A percentile compares a stretch with the other conserved stretches of the same genome.
Conservation (phyloP, 2,888 invertebrate species). For the Idaea dimidiata region DNA sequence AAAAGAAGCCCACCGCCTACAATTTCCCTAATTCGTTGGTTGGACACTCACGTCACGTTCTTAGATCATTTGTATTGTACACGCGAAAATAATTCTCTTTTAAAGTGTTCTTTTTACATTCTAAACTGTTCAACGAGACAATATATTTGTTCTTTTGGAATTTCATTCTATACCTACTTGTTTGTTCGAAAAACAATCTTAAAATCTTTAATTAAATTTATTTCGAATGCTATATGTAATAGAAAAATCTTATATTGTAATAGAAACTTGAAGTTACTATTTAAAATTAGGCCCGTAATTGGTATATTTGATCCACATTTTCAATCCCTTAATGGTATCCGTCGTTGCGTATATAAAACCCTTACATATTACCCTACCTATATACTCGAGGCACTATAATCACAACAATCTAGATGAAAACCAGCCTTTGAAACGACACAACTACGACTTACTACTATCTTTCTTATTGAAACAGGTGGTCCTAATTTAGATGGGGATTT, state of each 20-base stretch:
- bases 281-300: not conserved
- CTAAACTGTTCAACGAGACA: constrained; percentile 20
- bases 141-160: constrained; percentile 13
- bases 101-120: constrained; percentile 30
- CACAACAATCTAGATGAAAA: not conserved
- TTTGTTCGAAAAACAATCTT: constrained; percentile 10
- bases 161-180: constrained; percentile 6
- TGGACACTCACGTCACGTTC: constrained; percentile 46
- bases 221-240: too few species aligned
- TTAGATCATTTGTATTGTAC: constrained; percentile 31
- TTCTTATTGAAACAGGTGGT: not conserved
- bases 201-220: too few species aligned
- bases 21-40: constrained; percentile 50
- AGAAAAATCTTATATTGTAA: too few species aligned
- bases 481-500: too few species aligned
- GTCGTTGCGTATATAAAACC: not conserved
- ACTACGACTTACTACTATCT: not conserved
- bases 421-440: not conserved
- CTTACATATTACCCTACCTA: constrained; percentile 3
- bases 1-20: constrained; percentile 39
- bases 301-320: not conserved
- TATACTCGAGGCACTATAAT: not conserved
- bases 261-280: not conserved
- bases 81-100: constrained; percentile 32
- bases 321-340: too few species aligned